Evolutionary conservation across 2,888 invertebrate species (phyloP), one percentile per base, ranked within the genome.

Genomic region (Chaitophorus viminalis): DNA sequence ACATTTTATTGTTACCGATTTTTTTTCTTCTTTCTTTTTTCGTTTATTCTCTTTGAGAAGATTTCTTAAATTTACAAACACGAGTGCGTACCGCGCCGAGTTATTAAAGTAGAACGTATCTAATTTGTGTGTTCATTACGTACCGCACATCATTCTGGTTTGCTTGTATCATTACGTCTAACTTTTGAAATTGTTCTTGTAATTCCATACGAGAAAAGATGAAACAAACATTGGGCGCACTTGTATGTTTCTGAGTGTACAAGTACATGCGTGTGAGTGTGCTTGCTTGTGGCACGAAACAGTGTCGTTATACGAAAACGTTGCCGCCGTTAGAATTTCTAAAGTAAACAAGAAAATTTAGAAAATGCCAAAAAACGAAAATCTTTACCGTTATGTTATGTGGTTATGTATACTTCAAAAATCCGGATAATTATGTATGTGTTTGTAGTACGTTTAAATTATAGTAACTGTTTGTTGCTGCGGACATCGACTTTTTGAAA

Each of bases 141-240:
- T 70, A 29, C 70, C 29, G n/a, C n/a, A 17, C 31, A 31, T 70
- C 70, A 17, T 70, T 70, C 29, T n/a, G n/a, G 29, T n/a, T 68
- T n/a, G 68, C 8, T 33, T 17, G 21, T 36, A 72, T 72, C 18
- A 18, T 36, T 60, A 3, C 60, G 17, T 68, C 54, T 8, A 36
- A 65, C 33, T 60, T 79, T 79, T 60, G n/a, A 79, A 79, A 60
- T 39, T 79, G 36, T 65, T 65, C 36, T 65, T 11, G 65, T 79
- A 39, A 29, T 39, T 79, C 8, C 65, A 39, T 0, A 18, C 39
- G 9, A 3, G 29, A 39, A 65, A 65, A 36, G 36, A 65, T 79
- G 65, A 79, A 79, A 65, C 79, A 29, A 65, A 79, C 18, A 33
- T n/a, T 60, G 33, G 5, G 11, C 68, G 29, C 68, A 29, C 11